Base-by-base conservation (phyloP, 2,888 invertebrate genomes). In the Phyllotreta cruciferae region DNA sequence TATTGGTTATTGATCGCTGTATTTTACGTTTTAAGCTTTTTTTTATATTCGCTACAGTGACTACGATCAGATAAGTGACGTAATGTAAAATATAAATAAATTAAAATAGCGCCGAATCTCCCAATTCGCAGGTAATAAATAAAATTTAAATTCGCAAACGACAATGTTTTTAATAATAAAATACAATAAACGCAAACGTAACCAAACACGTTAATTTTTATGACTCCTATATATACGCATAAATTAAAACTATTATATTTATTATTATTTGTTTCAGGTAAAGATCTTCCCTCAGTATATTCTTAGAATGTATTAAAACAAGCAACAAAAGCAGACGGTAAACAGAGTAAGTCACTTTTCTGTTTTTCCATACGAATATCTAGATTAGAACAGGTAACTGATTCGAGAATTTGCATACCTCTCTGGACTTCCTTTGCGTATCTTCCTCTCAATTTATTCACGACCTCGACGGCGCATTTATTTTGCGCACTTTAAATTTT, bases 321-420 rank as follows among this genome's bases (percentile, higher is more conserved):
- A 24, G 24, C 24, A 24, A 24, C 24, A 24, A 24, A n/a, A 24
- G 24, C 24, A 24, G 24, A 24, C 24, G 24, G 24, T 24, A 38
- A 50, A 37, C 41, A 35, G 42, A 41, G 50, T 60, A 44, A 65
- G 58, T 63, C 57, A 64, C 57, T 61, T 68, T 62, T 64, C 58
- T 63, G 66, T 66, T 63, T 64, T 56, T 54, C 24, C 24, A 24
- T 61, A 69, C 70, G 70, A 64, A 71, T 71, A 78, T 79, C 78
- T 77, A 79, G 78, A 79, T 79, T 76, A 76, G 75, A 75, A 74
- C 70, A 74, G 75, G 75, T 77, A 76, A 76, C 78, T 76, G 78
- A 77, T 77, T 78, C 74, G 73, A 24, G 74, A 74, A 80, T 80
- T 80, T 78, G 74, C 79, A 79, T 79, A 78, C 77, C 75, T 77